Base-by-base conservation (phyloP, 2,797 vertebrate genomes). In the Argyrosomus regius region DNA sequence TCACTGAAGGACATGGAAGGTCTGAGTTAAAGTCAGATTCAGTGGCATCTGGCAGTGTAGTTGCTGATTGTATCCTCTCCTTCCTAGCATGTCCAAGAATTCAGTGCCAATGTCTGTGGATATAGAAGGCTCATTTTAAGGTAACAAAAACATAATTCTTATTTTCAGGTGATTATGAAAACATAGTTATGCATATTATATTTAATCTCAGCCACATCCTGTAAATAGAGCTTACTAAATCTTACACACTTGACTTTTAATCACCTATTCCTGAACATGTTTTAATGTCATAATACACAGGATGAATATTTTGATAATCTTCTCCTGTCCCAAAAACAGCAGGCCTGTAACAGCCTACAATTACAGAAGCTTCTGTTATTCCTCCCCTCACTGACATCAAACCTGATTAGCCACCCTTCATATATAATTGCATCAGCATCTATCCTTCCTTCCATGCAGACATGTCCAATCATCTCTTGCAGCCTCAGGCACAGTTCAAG, bases 391-490 rank as follows among this genome's bases (percentile, higher is more conserved):
- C 73, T 75, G 81, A 69, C 78, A 86, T 85, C 77, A 87, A 77
- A 77, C 59, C 62, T 46, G 78, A 89, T 90, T 75, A 80, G 75
- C 81, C 65, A 62, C 41, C 69, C 72, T 75, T 87, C 79, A 82
- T 76, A 67, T 81, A 85, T 91, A 90, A 91, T 88, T 87, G 78
- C 75, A 87, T 87, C 78, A 83, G 76, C 77, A 83, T 89, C 74
- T 73, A 50, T 83, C 57, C 78, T 66, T 83, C 57, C 78, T 66
- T 82, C 72, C 53, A 82, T 54, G 52, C 77, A 88, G 85, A 89
- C 92, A 91, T 92, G 91, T 91, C 82, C 79, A 69, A 82, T 94
- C 90, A 80, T 82, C 85, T 87, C 81, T 79, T 75, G 5, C 41
- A 69, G 83, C 89, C 83, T 83, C 58, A 24, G 88, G 91, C 87